Conservation (phyloP, 2,888 invertebrate genomes). For the Unio delphinus region DNA sequence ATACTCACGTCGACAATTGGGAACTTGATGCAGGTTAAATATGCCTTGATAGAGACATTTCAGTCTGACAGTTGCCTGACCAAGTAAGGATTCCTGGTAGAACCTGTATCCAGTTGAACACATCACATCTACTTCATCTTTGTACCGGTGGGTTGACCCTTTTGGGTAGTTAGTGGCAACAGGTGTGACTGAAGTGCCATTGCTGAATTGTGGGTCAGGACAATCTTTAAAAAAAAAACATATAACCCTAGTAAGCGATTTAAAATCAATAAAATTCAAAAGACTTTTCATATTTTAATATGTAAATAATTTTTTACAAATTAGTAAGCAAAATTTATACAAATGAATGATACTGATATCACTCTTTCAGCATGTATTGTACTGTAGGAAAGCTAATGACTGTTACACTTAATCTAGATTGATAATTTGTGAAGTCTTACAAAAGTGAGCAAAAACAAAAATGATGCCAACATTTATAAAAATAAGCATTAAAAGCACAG, state of each 20-base stretch:
- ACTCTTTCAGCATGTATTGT: background rate
- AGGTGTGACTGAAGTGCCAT: slow-evolving; percentile 14
- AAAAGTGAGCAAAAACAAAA: too few species aligned
- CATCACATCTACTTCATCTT: slow-evolving; percentile 30
- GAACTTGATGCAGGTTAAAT: slow-evolving; percentile 9
- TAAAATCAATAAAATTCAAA: background rate
- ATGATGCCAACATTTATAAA: too few species aligned
- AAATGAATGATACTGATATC: background rate
- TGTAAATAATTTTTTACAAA: background rate
- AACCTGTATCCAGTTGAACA: slow-evolving; percentile 44
- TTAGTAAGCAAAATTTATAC: background rate
- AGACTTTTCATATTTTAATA: background rate
- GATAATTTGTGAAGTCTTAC: too few species aligned
- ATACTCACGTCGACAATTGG: slow-evolving; percentile 43
- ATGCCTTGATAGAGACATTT: too few species aligned
- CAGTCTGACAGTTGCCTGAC: too few species aligned
- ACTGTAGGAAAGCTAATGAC: background rate
- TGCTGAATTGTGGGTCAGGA: slow-evolving; percentile 40
- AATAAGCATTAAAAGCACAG: too few species aligned
- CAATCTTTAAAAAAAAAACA: slow-evolving; percentile 39
- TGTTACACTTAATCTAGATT: too few species aligned
- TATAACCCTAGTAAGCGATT: background rate
- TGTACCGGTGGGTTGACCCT: slow-evolving; percentile 24
- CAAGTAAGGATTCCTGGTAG: too few species aligned
- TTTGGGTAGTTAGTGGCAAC: background rate